A percentile compares a stretch with the other conserved stretches of the same genome.
These are phyloP conservation scores for Hassar affinis DNA, from an alignment of 2,113 vertebrate genomes.

Conservation along the genomic window DNA sequence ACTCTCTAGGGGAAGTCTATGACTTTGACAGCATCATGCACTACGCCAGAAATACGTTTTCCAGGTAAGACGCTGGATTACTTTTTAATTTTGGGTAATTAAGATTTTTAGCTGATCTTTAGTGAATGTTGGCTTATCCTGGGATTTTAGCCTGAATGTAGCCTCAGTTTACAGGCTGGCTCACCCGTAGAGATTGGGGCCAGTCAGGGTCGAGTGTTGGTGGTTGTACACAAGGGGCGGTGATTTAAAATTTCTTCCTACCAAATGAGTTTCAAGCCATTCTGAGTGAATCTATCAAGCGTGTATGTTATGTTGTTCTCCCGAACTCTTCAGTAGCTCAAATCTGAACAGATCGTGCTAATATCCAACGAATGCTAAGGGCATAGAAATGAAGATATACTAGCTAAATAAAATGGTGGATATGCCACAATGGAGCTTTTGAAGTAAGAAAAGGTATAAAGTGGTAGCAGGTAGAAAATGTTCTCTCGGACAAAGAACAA, in stretches of 20 bases:
- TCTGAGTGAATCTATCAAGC: too few relatives aligned
- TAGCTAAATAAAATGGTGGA: not conserved
- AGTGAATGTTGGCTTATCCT: not conserved
- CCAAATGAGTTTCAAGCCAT: not conserved
- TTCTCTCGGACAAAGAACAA: not conserved
- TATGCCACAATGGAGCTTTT: not conserved
- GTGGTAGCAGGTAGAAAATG: not conserved
- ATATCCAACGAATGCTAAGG: too few relatives aligned
- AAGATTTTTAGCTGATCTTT: not conserved
- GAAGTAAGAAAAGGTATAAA: not conserved
- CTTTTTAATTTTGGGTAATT: not conserved
- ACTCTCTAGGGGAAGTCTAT: conserved; percentile 93
- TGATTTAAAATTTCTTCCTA: not conserved
- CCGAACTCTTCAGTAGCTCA: not conserved
- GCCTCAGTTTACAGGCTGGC: not conserved
- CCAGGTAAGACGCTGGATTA: conserved; percentile 84
- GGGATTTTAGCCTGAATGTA: not conserved
- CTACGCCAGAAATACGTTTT: conserved; percentile 99
- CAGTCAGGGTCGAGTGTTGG: not conserved
- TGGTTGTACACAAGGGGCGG: not conserved
- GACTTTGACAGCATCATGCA: conserved; percentile 99
- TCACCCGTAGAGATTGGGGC: not conserved
- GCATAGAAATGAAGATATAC: not conserved
- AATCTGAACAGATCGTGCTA: not conserved
- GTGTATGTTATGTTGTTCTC: not conserved